Evolutionary conservation across 2,113 vertebrate species (phyloP).

Genomic region (Heterochromis multidens): DNA sequence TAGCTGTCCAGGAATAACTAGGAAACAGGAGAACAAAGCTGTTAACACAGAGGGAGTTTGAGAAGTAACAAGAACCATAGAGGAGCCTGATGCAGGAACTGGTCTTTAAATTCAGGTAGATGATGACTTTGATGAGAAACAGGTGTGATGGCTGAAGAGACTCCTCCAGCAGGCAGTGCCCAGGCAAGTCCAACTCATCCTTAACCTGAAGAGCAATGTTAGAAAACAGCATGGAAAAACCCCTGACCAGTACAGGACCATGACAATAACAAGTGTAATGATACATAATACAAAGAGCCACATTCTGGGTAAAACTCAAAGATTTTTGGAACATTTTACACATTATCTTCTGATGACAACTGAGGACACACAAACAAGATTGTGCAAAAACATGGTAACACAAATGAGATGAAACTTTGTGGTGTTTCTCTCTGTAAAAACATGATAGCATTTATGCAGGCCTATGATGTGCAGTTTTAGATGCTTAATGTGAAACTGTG

Average conservation of each 20-base stretch:
- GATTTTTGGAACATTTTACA: neutral
- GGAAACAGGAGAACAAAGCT: neutral
- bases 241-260: neutral
- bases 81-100: neutral
- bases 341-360: neutral
- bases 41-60: neutral
- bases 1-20: neutral
- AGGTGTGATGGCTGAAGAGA: neutral
- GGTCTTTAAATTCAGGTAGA: neutral
- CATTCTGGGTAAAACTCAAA: neutral
- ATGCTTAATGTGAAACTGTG: neutral
- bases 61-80: neutral
- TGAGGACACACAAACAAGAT: neutral
- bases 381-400: neutral
- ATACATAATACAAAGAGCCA: neutral
- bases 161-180: neutral
- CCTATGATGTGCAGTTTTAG: neutral
- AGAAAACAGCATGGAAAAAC: neutral
- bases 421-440: neutral
- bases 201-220: neutral
- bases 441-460: too few relatives aligned
- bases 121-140: neutral
- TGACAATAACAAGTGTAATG: neutral
- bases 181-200: fast-evolving
- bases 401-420: neutral